Percentiles rank a stretch among this genome's conserved stretches.
Conservation (phyloP, 2,113 vertebrate species). For the Siphamia tubifer region DNA sequence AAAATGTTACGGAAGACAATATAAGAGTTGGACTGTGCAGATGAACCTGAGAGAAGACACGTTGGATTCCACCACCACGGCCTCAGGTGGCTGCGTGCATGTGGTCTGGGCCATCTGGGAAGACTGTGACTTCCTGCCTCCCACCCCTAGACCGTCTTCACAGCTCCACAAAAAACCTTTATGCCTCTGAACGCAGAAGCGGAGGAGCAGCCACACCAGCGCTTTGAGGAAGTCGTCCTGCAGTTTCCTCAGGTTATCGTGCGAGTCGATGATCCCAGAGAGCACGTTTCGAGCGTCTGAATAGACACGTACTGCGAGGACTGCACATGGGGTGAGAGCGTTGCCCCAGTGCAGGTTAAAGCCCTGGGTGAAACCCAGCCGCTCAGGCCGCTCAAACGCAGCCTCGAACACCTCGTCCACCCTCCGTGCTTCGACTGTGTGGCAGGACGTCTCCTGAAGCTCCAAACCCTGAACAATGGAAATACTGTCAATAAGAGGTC, state of each 20-base stretch:
- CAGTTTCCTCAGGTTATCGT: constrained; percentile 90
- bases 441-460: constrained; percentile 97
- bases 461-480: constrained; percentile 87
- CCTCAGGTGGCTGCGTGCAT: constrained; percentile 52
- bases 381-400: constrained; percentile 87
- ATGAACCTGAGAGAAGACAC: constrained; percentile 63
- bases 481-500: not conserved
- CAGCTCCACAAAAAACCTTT: constrained; percentile 58
- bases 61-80: constrained; percentile 56
- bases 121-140: constrained; percentile 70
- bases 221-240: constrained; percentile 93
- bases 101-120: constrained; percentile 71
- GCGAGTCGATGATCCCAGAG: constrained; percentile 94
- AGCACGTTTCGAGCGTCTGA: constrained; percentile 92
- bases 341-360: constrained; percentile 93
- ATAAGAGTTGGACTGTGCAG: no score
- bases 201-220: constrained; percentile 91
- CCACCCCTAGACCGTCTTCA: constrained; percentile 66
- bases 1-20: no score
- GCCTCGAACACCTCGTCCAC: constrained; percentile 95
- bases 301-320: constrained; percentile 88
- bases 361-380: constrained; percentile 74
- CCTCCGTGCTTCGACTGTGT: constrained; percentile 92
- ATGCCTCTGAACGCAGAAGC: constrained; percentile 78
- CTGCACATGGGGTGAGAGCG: constrained; percentile 87